Conservation (phyloP, 2,113 vertebrate genomes). For the Egretta garzetta region DNA sequence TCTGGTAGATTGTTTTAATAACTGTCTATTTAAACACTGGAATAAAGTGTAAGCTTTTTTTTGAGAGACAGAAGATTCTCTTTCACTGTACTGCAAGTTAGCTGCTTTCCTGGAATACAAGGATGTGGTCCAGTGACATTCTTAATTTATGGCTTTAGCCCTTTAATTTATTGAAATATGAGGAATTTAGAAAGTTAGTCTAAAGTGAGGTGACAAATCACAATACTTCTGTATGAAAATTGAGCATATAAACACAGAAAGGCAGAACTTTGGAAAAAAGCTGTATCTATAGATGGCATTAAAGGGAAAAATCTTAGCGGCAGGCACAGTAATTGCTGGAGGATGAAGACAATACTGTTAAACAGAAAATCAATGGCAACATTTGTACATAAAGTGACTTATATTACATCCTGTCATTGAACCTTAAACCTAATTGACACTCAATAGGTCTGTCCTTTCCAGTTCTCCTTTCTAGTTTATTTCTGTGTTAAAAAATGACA, state of each 20-base stretch:
- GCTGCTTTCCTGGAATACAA: neutral
- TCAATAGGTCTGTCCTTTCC: neutral
- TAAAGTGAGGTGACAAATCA: neutral
- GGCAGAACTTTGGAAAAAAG: neutral
- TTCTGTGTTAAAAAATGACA: neutral
- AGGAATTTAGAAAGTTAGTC: neutral
- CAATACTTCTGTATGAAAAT: neutral
- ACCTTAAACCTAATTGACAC: neutral
- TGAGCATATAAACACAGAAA: neutral
- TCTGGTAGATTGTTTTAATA: neutral
- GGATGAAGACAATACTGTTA: neutral
- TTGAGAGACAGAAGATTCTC: neutral
- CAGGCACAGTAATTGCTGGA: neutral
- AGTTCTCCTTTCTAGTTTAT: neutral
- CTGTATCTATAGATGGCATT: neutral
- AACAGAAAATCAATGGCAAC: slow-evolving; percentile 41
- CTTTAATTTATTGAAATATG: neutral
- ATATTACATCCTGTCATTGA: neutral
- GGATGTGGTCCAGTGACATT: neutral
- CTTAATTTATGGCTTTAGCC: neutral
- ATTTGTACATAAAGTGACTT: slow-evolving; percentile 28
- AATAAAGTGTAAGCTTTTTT: neutral
- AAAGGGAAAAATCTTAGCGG: neutral
- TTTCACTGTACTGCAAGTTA: neutral
- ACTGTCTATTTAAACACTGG: neutral